Conservation (phyloP, 2,113 vertebrate species). For the Mesocricetus auratus region DNA sequence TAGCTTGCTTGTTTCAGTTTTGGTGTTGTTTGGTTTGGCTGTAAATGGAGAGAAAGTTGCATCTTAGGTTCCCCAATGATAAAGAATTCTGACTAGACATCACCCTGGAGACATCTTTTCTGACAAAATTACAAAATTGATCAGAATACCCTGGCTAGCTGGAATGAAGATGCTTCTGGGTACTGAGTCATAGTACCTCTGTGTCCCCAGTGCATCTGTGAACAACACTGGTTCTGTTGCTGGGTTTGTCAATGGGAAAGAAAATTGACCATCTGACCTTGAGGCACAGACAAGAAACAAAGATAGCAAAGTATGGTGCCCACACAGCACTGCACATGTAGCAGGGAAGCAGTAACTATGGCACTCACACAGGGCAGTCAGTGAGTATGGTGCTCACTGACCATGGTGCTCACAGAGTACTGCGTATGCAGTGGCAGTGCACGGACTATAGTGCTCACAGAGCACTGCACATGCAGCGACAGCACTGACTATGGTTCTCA, state of each 20-base stretch:
- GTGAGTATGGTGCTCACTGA: neutral
- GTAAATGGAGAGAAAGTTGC: neutral
- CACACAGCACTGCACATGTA: neutral
- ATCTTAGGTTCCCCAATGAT: neutral
- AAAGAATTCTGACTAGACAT: neutral
- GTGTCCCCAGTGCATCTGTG: rapidly evolving
- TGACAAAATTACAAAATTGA: neutral
- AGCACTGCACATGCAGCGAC: neutral
- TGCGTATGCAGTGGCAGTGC: neutral
- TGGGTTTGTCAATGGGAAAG: neutral
- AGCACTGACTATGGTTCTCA: neutral
- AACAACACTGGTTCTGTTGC: neutral
- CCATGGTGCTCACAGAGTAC: neutral
- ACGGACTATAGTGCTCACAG: neutral
- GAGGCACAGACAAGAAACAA: neutral
- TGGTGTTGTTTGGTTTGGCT: neutral
- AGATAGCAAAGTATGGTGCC: neutral
- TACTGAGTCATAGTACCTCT: neutral
- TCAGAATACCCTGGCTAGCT: neutral
- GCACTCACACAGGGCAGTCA: rapidly evolving
- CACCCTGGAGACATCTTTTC: neutral
- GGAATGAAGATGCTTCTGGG: neutral
- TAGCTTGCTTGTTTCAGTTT: neutral
- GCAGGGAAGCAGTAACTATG: no score
- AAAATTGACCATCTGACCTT: neutral